Evolutionary conservation across 2,888 invertebrate species (phyloP), one percentile per base, ranked within the genome.

Genomic region (Byasa hedistus): DNA sequence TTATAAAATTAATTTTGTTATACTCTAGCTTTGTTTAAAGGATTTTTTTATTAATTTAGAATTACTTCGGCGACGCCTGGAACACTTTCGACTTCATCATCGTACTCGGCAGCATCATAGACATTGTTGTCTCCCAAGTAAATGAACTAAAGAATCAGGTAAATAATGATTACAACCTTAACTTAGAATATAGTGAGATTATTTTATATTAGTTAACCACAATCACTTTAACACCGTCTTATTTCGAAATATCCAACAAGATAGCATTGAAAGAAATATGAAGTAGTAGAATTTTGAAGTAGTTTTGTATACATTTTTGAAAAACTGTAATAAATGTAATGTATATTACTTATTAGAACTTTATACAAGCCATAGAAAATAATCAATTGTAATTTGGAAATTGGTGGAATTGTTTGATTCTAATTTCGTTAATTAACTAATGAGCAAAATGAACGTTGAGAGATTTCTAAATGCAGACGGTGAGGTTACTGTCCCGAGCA

Each of bases 21-120:
- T 39, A 12, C 2, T 39, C 15, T 12, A 36, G 12, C 39, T 39
- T 15, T 39, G 15, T 15, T 39, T 39, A 10, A 39, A 39, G 39
- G 4, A n/a, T n/a, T 7, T n/a, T 44, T n/a, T n/a, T 48, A 7
- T 48, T n/a, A 5, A n/a, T 48, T 19, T 48, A 98, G 98, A 98
- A 98, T 87, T 99, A 99, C 88, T 98, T 99, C 82, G 98, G 98
- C 39, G 98, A 99, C 87, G 97, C 98, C 22, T 99, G 98, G 98
- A 99, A 99, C 87, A 96, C 98, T 3, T 98, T 98, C 83, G 98
- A 99, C 92, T 98, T 99, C 87, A 96, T 98, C 80, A 98, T 99
- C 79, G 98, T 99, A 5, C 92, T 98, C 71, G 98, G 98, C 79
- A 98, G 98, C 89, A 98, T 98, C 86, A 97, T 99, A 77, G 98